A percentile compares a stretch with the other conserved stretches of the same genome.
Evolutionary conservation across 2,888 invertebrate species (phyloP).

Genomic region (Nomada ruficornis): DNA sequence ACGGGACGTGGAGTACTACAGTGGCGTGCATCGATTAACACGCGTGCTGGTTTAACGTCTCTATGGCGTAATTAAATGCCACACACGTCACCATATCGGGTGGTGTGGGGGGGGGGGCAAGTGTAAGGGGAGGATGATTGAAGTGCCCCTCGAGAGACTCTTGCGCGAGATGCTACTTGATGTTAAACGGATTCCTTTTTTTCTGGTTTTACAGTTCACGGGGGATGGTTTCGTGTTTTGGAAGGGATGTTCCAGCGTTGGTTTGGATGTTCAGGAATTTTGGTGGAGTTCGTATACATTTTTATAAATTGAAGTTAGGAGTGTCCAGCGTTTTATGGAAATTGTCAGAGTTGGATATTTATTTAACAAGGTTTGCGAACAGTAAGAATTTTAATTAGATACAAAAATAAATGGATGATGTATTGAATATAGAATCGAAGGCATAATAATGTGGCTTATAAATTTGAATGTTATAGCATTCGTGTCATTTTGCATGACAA

Average conservation of each 20-base stretch:
- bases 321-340: neutral
- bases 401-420: neutral
- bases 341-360: neutral
- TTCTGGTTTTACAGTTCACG: neutral
- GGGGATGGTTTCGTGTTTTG: neutral
- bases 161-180: neutral
- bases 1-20: slow-evolving; percentile 47
- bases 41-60: slow-evolving; percentile 33
- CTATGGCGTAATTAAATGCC: slow-evolving; percentile 30
- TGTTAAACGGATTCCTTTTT: neutral
- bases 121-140: neutral
- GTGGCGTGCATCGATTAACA: slow-evolving; percentile 30
- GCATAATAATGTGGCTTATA: too few relatives aligned
- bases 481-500: too few relatives aligned
- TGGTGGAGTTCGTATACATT: neutral
- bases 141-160: neutral
- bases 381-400: neutral
- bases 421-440: neutral
- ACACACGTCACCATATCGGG: neutral
- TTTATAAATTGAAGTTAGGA: neutral
- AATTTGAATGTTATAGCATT: too few relatives aligned
- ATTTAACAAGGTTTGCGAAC: neutral
- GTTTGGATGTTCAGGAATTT: neutral
- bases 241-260: neutral
- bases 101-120: neutral